Evolutionary conservation across 2,888 invertebrate genomes (phyloP), one percentile per base, ranked within the genome.

Genomic region (Drosophila pseudotalamancana): DNA sequence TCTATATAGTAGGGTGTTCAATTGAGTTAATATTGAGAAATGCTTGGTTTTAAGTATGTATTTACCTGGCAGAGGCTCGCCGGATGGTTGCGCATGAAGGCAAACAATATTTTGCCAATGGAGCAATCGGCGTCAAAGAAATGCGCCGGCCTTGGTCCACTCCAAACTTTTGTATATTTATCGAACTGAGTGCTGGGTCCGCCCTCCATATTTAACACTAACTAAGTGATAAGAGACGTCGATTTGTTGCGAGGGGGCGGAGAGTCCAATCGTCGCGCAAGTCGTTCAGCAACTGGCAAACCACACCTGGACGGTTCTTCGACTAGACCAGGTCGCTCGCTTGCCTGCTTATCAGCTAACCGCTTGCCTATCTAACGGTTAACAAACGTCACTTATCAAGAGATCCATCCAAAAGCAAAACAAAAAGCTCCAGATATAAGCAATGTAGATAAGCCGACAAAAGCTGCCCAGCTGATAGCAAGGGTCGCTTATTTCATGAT

Each of bases 141-240:
- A 48, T 79, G 78, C 40, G 77, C 71, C 60, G 88, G 81, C 68
- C 87, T 88, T 61, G 89, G 88, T 43, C 90, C 90, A 67, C 86
- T 90, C 89, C 90, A 89, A 56, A 88, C 70, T 83, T 89, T 89
- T 25, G 82, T 90, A 50, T 89, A 89, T 72, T 89, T 90, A 80
- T 89, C 90, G 67, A 88, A 90, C 56, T 83, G 83, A 49, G 82
- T 89, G 62, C 66, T 72, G 35, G 73, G 48, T 32, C 59, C 66
- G 63, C 68, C 67, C 53, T 89, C 86, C 89, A 89, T 89, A 63
- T 55, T 79, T 50, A 39, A 54, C 18, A 8, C 8, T 16, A 34
- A 29, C 12, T 31, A 69, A 53, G 70, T 79, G 83, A 79, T 83
- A 80, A 78, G 80, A 32, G 59, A 2, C 53, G 27, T 53, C 35